phyloP scores from a whole-genome alignment of 2,888 invertebrate genomes.

The Drosophila phalerata region DNA sequence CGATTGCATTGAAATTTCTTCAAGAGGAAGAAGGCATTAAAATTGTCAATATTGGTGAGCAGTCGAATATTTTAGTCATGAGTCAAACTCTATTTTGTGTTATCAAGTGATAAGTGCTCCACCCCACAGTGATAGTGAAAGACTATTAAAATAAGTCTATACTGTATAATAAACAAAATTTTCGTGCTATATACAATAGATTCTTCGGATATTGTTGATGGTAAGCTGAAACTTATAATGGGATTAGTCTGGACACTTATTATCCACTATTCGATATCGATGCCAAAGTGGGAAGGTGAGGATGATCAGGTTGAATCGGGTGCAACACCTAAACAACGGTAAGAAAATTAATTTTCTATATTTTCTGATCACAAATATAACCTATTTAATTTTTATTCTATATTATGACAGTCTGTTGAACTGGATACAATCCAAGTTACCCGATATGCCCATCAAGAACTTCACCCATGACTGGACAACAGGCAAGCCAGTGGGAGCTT shows the following conservation, averaged over 20 bases:
- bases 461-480: constrained; percentile 96
- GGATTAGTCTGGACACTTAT: constrained; percentile 97
- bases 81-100: constrained; percentile 27
- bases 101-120: constrained; percentile 14
- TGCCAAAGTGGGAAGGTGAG: constrained; percentile 96
- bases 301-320: constrained; percentile 87
- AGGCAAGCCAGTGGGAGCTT: constrained; percentile 94
- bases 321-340: constrained; percentile 91
- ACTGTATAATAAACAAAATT: neutral
- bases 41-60: constrained; percentile 96
- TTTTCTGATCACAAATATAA: neutral
- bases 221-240: constrained; percentile 95
- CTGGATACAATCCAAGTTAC: constrained; percentile 94
- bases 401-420: constrained; percentile 88
- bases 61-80: constrained; percentile 40
- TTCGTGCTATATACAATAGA: constrained; percentile 85
- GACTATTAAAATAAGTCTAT: neutral
- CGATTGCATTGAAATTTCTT: constrained; percentile 93
- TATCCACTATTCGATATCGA: constrained; percentile 96
- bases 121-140: constrained; percentile 1
- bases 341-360: constrained; percentile 10
- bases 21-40: constrained; percentile 94
- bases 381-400: neutral
- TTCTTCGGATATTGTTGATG: constrained; percentile 95
- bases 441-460: constrained; percentile 93